Evolutionary conservation across 2,888 invertebrate genomes (phyloP), one percentile per base, ranked within the genome.

Genomic region (Seladonia tumulorum): DNA sequence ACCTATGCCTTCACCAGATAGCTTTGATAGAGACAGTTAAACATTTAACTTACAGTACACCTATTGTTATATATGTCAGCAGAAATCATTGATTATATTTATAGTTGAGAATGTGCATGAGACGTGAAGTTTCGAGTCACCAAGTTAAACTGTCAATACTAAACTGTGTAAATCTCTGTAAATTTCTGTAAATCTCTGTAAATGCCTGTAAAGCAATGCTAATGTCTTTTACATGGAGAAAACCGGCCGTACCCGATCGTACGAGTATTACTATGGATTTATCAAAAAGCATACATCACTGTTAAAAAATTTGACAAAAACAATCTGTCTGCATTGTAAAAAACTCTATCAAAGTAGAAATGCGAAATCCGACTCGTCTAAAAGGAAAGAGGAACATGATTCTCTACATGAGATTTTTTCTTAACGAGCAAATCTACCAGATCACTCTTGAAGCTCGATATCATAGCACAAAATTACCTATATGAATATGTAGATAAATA

Each of bases 401-500:
- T 73, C 74, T 85, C 90, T 87, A 86, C 81, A 86, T 82, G 87
- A 91, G 80, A 84, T 72, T n/a, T 57, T 57, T 57, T 88, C 85
- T 86, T 81, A 73, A 81, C 76, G 87, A 90, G 88, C 85, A 85
- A 87, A 88, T 81, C 81, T 86, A 83, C 63, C 83, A 76, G 71
- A 85, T 87, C 79, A 82, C 83, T 88, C 80, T 83, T 84, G 76
- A 89, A 86, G 89, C 87, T 89, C 86, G 87, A 83, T 91, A 93
- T 92, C 90, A 91, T 91, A 92, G 91, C 89, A 91, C 92, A 91
- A 92, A 93, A 90, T 88, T 87, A 88, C 82, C 85, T 90, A 91
- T 90, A 90, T 85, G 90, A 90, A 92, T 92, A 90, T 89, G 92
- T 93, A 93, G 92, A 92, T 93, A 93, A 93, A 93, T 93, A 94